Conservation (phyloP, 1,140 invertebrate genomes). For the Agrypnia vestita region DNA sequence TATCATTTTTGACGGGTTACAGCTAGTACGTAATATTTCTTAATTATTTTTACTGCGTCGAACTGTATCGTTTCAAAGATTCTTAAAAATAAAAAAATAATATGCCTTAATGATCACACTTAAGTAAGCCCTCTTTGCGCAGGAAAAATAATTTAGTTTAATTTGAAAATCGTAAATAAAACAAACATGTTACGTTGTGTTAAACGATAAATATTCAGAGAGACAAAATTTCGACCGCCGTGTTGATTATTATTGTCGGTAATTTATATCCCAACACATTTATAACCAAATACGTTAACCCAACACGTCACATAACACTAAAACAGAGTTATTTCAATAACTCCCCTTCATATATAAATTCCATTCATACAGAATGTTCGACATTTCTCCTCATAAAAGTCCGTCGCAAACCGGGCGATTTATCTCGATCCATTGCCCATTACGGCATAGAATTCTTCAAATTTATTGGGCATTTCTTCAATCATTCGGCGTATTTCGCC, state of each 20-base stretch:
- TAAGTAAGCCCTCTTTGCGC: too few relatives aligned
- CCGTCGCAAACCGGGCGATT: constrained; percentile 7
- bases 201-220: too few relatives aligned
- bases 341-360: constrained; percentile 25
- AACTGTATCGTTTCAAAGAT: too few relatives aligned
- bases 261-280: background rate
- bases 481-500: background rate
- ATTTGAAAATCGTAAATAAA: too few relatives aligned
- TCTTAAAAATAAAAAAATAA: too few relatives aligned
- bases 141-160: too few relatives aligned
- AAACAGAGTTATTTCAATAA: constrained; percentile 9
- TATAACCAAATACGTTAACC: background rate
- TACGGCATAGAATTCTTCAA: constrained; percentile 6
- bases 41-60: too few relatives aligned
- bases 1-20: too few relatives aligned
- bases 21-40: too few relatives aligned
- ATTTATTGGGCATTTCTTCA: constrained; percentile 20
- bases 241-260: background rate
- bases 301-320: background rate
- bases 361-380: background rate
- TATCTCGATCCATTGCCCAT: background rate
- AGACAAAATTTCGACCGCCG: too few relatives aligned
- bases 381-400: constrained; percentile 19
- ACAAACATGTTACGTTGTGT: too few relatives aligned
- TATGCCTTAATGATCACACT: too few relatives aligned